Percentiles rank a stretch among this genome's conserved stretches.
phyloP scores from a whole-genome alignment of 2,888 invertebrate species.

The Argyresthia albistria region DNA sequence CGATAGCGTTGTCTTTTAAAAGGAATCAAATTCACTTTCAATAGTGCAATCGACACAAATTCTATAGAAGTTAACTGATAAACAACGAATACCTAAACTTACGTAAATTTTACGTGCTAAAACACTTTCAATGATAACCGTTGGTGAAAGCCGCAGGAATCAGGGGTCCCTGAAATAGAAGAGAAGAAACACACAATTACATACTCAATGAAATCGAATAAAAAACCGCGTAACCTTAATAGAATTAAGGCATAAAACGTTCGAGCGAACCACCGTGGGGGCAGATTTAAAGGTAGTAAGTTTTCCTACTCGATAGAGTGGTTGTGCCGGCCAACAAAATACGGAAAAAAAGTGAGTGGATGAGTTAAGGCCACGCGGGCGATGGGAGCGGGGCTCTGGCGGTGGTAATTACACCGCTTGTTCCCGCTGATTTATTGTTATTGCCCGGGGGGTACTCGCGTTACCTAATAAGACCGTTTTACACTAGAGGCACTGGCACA shows the following conservation, averaged over 20 bases:
- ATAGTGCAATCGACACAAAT: too few species aligned
- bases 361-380: conserved; percentile 66
- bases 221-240: conserved; percentile 27
- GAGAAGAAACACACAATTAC: not conserved
- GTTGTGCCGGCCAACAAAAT: conserved; percentile 62
- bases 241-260: conserved; percentile 55
- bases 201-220: not conserved
- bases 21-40: too few species aligned
- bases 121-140: conserved; percentile 93
- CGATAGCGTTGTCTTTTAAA: too few species aligned
- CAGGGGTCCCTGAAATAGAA: conserved; percentile 89
- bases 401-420: conserved; percentile 74
- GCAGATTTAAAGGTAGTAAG: conserved; percentile 67
- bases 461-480: conserved; percentile 72
- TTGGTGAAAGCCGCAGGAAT: conserved; percentile 99
- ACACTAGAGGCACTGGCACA: conserved; percentile 57
- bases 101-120: conserved; percentile 70
- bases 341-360: conserved; percentile 63
- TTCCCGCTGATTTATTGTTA: conserved; percentile 73
- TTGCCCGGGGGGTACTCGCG: conserved; percentile 71
- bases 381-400: conserved; percentile 45
- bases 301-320: conserved; percentile 64
- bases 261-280: conserved; percentile 52
- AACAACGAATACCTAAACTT: conserved; percentile 28
- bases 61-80: too few species aligned